Conservation (phyloP, 2,797 vertebrate genomes). For the Malacoraja senta region DNA sequence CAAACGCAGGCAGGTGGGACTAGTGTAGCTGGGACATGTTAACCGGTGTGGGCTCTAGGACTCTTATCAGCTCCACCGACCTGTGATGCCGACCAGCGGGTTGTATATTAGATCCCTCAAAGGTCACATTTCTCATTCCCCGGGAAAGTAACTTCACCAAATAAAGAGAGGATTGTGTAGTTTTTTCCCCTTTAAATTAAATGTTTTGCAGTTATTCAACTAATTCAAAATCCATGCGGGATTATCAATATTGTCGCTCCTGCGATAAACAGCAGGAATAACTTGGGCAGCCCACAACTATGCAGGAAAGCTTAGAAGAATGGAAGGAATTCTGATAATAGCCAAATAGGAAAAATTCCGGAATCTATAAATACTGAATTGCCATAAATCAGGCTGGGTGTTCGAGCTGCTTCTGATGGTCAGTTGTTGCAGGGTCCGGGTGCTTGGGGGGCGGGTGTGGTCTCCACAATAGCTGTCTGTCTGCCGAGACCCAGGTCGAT, state of each 20-base stretch:
- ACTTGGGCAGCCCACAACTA: slow-evolving; percentile 13
- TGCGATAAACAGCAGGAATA: not conserved
- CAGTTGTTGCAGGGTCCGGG: not conserved
- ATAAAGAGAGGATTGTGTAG: not conserved
- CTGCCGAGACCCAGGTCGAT: not conserved
- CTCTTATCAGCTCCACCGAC: not conserved
- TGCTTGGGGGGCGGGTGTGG: not conserved
- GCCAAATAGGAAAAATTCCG: slow-evolving; percentile 19
- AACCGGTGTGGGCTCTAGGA: too few relatives aligned
- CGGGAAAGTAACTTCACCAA: not conserved
- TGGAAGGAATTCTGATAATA: slow-evolving; percentile 32
- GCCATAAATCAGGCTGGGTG: not conserved
- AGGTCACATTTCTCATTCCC: not conserved
- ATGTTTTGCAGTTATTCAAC: not conserved
- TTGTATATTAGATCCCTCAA: too few relatives aligned
- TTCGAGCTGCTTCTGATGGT: not conserved
- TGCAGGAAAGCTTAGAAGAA: slow-evolving; percentile 29
- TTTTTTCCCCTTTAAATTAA: too few relatives aligned
- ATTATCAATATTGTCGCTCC: not conserved
- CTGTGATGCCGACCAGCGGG: too few relatives aligned
- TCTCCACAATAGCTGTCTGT: not conserved
- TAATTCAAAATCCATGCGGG: not conserved
- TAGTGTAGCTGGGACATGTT: too few relatives aligned
- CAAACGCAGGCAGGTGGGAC: too few relatives aligned
- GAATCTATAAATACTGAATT: slow-evolving; percentile 32